Evolutionary conservation across 2,888 invertebrate genomes (phyloP).

Genomic region (Drosophila atripex): DNA sequence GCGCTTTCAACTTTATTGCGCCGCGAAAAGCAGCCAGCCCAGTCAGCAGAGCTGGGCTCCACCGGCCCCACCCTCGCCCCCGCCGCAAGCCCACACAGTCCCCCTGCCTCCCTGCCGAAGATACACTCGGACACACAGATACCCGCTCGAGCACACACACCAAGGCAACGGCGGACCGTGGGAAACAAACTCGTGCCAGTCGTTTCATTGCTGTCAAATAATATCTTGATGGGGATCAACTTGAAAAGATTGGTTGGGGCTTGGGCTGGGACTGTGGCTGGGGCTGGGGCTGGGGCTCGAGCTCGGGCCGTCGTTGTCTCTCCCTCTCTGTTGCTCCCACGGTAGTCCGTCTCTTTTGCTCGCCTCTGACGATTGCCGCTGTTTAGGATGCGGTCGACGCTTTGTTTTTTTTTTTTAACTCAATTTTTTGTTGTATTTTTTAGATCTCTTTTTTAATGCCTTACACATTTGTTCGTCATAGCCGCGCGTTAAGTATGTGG

Average conservation of each 20-base stretch:
- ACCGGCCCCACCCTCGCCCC: constrained; percentile 14
- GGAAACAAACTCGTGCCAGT: constrained; percentile 84
- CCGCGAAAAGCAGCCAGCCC: constrained; percentile 73
- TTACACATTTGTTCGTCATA: constrained; percentile 80
- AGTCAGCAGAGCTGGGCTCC: constrained; percentile 47
- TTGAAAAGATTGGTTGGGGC: constrained; percentile 79
- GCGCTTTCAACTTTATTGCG: constrained; percentile 81
- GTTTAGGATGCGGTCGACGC: constrained; percentile 79
- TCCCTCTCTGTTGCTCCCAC: constrained; percentile 48
- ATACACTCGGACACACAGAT: constrained; percentile 46
- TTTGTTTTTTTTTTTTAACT: constrained; percentile 41
- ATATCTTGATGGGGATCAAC: constrained; percentile 83
- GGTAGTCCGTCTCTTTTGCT: constrained; percentile 40
- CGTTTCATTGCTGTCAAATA: constrained; percentile 83
- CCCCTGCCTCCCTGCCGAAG: constrained; percentile 50
- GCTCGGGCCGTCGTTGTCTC: constrained; percentile 6
- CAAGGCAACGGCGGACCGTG: constrained; percentile 82
- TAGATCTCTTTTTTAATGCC: constrained; percentile 75
- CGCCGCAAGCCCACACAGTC: constrained; percentile 27
- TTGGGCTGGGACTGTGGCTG: constrained; percentile 72
- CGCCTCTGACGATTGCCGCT: constrained; percentile 63
- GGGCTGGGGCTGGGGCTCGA: constrained; percentile 23
- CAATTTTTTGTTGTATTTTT: constrained; percentile 30
- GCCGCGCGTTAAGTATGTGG: constrained; percentile 55
- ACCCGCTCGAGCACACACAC: constrained; percentile 42